phyloP scores from a whole-genome alignment of 2,797 vertebrate species.

The Micrastur ruficollis region DNA sequence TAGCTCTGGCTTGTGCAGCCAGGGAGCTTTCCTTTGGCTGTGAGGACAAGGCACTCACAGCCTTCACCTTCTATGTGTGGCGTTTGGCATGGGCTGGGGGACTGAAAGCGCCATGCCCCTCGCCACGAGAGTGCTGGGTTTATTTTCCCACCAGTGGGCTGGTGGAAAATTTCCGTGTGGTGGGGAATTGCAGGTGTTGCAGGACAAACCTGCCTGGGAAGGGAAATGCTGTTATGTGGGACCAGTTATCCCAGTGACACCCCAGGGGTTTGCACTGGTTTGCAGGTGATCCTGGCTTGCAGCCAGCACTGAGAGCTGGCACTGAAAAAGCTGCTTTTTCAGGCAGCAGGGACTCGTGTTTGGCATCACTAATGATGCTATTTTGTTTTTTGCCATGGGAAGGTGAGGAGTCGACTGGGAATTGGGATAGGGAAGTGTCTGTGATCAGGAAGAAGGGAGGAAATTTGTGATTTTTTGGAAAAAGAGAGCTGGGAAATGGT shows the following conservation, averaged over 20 bases:
- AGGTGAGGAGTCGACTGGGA: neutral
- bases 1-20: neutral
- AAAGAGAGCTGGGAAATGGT: neutral
- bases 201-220: neutral
- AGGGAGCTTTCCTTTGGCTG: neutral
- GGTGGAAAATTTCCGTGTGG: neutral
- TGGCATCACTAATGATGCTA: neutral
- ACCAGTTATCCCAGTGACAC: neutral
- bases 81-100: neutral
- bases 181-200: neutral
- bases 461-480: neutral
- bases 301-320: neutral
- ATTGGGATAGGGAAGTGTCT: neutral
- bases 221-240: neutral
- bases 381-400: neutral
- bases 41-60: neutral
- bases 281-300: neutral
- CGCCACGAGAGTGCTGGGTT: neutral
- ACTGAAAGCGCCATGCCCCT: fast-evolving
- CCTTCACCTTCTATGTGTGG: neutral
- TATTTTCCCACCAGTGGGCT: neutral
- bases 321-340: neutral
- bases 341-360: fast-evolving
- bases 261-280: neutral
- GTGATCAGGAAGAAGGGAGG: neutral